A percentile compares a stretch with the other conserved stretches of the same genome.
Conservation (phyloP, 2,113 vertebrate species). For the Rhinoptilus africanus region DNA sequence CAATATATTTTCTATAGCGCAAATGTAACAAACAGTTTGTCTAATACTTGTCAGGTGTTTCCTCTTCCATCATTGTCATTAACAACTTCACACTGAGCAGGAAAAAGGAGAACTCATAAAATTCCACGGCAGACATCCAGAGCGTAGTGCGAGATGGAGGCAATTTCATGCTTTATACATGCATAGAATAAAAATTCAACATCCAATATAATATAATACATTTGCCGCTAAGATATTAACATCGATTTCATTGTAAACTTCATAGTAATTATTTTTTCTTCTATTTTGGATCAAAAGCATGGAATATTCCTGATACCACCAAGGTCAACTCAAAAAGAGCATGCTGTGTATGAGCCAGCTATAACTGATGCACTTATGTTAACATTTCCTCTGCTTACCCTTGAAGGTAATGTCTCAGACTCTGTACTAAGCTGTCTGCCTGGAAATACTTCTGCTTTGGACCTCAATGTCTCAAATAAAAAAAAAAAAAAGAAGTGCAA, state of each 20-base stretch:
- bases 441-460: not conserved
- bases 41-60: not conserved
- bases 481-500: not conserved
- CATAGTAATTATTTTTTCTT: not conserved
- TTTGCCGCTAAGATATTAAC: not conserved
- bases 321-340: not conserved
- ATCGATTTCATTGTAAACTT: not conserved
- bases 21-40: not conserved
- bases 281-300: not conserved
- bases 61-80: not conserved
- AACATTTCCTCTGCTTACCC: not conserved
- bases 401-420: not conserved
- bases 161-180: not conserved
- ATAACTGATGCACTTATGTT: not conserved
- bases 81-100: not conserved
- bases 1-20: not conserved
- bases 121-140: not conserved
- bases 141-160: not conserved
- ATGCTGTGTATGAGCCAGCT: not conserved
- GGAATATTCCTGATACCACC: not conserved
- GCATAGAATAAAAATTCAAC: not conserved
- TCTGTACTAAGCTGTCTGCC: not conserved
- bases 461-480: not conserved
- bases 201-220: not conserved
- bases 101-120: not conserved